Base-by-base conservation (phyloP, 2,888 invertebrate genomes). In the Eupsilia transversa region DNA sequence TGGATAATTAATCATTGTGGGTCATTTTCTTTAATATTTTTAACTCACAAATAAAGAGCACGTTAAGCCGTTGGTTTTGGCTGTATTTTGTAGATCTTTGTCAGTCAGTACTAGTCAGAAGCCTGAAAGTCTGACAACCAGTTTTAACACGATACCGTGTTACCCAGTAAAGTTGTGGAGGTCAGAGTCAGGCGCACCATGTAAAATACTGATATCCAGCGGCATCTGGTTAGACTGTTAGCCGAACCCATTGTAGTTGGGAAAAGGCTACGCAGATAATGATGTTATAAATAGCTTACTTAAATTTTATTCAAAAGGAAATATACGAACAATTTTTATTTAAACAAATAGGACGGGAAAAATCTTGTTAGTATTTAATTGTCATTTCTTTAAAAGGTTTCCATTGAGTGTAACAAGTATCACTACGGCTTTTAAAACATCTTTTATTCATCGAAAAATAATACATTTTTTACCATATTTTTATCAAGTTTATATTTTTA, bases 401-500 rank as follows among this genome's bases (percentile, higher is more conserved):
- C 20, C 2, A 20, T n/a, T 61, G 12, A 23, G 6, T 20, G 0
- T 49, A 20, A 20, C 0, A n/a, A 46, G 30, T 41, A 30, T 23
- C 17, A 20, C 9, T 17, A 3, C 5, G 1, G 4, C 0, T 27
- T 30, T 46, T 33, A 3, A 3, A 10, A 12, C 27, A 57, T 57
- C 0, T 35, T 20, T 56, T 54, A 12, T 49, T 52, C 10, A 57
- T 17, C 20, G 7, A 35, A 68, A 35, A 43, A 33, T 3, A 27
- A 17, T n/a, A 46, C 0, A 7, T 30, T 46, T 27, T 54, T 17
- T 14, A 3, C 1, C 9, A 43, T 54, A 7, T 38, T 73, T 43
- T 56, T 35, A 17, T 43, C 6, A 6, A 54, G 17, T 54, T 54
- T 70, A 54, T 61, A 57, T 70, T 70, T 75, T 70, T 61, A 57